phyloP scores from a whole-genome alignment of 2,113 vertebrate genomes.

The Mormyrus iriodes region DNA sequence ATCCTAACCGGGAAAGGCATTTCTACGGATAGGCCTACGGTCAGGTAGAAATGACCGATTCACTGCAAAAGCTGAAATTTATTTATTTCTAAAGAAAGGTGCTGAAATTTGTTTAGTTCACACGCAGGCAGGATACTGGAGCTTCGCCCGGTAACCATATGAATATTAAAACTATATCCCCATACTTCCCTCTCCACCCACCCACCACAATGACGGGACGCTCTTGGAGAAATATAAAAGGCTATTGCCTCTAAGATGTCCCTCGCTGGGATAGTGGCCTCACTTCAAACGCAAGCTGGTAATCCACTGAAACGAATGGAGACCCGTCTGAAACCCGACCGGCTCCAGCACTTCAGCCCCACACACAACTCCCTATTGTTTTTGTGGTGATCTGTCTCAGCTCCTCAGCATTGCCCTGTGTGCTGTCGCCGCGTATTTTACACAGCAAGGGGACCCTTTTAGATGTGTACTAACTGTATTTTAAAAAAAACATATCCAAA shows the following conservation, averaged over 20 bases:
- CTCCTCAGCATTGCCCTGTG: neutral
- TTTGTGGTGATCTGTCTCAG: neutral
- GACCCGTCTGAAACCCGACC: slow-evolving; percentile 24
- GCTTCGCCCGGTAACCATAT: neutral
- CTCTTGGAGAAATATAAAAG: slow-evolving; percentile 32
- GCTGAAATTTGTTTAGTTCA: neutral
- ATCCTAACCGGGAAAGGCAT: neutral
- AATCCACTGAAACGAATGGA: slow-evolving; percentile 51
- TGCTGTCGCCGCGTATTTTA: slow-evolving; percentile 27
- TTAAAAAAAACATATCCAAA: neutral
- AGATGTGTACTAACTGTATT: neutral
- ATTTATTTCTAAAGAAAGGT: neutral
- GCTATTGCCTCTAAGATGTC: slow-evolving; percentile 53
- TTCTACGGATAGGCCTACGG: neutral
- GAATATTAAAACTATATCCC: slow-evolving; percentile 9
- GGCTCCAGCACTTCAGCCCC: neutral
- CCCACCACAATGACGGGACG: slow-evolving; percentile 50
- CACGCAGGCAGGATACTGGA: neutral
- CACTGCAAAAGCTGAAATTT: neutral
- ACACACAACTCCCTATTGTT: neutral
- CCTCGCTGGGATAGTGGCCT: slow-evolving; percentile 42
- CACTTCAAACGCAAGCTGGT: slow-evolving; percentile 58
- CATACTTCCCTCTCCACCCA: slow-evolving; percentile 41
- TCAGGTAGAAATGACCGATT: neutral
- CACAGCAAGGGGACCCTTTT: neutral